These are phyloP conservation scores for Mallotus villosus DNA, from an alignment of 2,797 vertebrate genomes.

Conservation along the genomic window DNA sequence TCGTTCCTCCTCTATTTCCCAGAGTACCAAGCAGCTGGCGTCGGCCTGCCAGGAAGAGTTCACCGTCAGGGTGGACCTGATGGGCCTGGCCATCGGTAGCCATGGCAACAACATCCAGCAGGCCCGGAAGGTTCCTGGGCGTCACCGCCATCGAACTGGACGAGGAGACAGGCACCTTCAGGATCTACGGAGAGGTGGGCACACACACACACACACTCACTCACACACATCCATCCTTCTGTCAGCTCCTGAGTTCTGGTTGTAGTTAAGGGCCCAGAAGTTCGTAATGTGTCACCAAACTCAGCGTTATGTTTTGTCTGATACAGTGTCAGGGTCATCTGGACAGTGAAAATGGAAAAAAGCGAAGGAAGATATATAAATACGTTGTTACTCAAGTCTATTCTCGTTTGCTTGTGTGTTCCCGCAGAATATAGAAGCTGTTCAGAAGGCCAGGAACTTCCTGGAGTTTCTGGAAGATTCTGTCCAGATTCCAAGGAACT, in stretches of 20 bases:
- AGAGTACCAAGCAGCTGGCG: slow-evolving; percentile 96
- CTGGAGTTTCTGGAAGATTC: slow-evolving; percentile 97
- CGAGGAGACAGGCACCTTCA: slow-evolving; percentile 93
- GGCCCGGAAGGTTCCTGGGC: slow-evolving; percentile 93
- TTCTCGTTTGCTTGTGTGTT: slow-evolving; percentile 6
- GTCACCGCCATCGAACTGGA: slow-evolving; percentile 96
- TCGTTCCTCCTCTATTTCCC: slow-evolving; percentile 15
- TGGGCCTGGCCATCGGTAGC: slow-evolving; percentile 97
- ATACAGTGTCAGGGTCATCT: no score
- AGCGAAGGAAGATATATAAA: not conserved
- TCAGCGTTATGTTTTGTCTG: no score
- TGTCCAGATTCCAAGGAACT: slow-evolving; percentile 95
- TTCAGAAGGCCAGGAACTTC: slow-evolving; percentile 92
- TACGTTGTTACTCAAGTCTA: not conserved
- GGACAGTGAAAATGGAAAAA: no score
- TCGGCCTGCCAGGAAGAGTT: slow-evolving; percentile 98
- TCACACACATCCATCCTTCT: not conserved
- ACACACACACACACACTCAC: not conserved
- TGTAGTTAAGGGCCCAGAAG: no score
- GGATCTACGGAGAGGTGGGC: slow-evolving; percentile 96
- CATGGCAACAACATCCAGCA: slow-evolving; percentile 98
- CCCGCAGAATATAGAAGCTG: slow-evolving; percentile 87
- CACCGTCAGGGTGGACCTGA: slow-evolving; percentile 90
- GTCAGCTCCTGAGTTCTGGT: not conserved
- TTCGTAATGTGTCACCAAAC: no score